Evolutionary conservation across 2,797 vertebrate genomes (phyloP).

Genomic region (Bucorvus abyssinicus): DNA sequence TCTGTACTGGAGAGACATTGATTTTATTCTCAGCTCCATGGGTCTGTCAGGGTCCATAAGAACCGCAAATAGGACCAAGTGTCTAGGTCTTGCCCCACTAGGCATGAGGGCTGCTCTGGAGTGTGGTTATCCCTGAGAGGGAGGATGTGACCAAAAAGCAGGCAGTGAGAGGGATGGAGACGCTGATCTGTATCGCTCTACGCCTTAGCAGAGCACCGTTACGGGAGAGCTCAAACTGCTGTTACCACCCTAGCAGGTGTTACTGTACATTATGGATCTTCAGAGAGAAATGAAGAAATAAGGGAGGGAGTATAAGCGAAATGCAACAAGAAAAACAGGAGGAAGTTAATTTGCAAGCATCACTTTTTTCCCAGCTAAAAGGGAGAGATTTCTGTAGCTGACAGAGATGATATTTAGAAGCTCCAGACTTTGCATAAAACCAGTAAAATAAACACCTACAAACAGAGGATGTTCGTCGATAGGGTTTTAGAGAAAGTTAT

Average conservation of each 20-base stretch:
- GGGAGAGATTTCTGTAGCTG: neutral
- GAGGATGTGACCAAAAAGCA: neutral
- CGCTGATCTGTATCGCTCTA: neutral
- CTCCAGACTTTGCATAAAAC: neutral
- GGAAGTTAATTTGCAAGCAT: neutral
- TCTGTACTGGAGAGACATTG: constrained; percentile 51
- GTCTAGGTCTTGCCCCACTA: neutral
- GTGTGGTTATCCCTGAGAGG: neutral
- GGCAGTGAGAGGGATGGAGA: neutral
- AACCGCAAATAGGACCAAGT: neutral
- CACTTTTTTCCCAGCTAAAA: neutral
- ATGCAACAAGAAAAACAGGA: constrained; percentile 35
- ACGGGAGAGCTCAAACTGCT: neutral
- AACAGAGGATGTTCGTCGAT: neutral
- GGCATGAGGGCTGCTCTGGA: neutral
- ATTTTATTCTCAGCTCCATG: constrained; percentile 32
- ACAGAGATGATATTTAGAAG: neutral
- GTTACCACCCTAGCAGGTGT: constrained; percentile 18
- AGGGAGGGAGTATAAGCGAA: neutral
- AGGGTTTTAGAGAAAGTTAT: neutral
- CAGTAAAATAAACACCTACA: constrained; percentile 9
- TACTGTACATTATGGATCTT: neutral
- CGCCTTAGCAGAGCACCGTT: neutral
- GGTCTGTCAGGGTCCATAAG: neutral
- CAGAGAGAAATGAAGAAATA: constrained; percentile 20